phyloP scores from a whole-genome alignment of 2,888 invertebrate species.

The Cactoblastis cactorum region DNA sequence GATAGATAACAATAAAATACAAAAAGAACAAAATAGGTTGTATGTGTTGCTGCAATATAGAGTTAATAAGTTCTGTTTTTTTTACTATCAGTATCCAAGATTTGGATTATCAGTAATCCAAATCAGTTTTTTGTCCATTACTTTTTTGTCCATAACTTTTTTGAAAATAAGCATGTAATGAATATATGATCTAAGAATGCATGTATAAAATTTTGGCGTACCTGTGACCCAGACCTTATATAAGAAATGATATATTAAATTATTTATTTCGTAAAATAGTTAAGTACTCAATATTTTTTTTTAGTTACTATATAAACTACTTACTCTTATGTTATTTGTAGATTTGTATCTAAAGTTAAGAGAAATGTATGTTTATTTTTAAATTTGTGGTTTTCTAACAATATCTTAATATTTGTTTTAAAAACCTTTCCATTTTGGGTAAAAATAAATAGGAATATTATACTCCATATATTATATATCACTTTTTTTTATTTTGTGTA shows the following conservation, averaged over 20 bases:
- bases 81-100: no score
- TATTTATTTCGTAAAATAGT: not conserved
- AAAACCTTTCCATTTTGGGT: not conserved
- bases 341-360: conserved; percentile 50
- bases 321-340: conserved; percentile 58
- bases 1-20: conserved; percentile 18
- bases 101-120: no score
- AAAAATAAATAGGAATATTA: not conserved
- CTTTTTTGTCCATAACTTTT: not conserved
- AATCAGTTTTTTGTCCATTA: not conserved
- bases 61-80: not conserved
- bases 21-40: conserved; percentile 23
- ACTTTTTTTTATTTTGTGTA: no score
- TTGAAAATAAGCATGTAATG: not conserved
- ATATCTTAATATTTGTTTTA: conserved; percentile 11
- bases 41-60: conserved; percentile 13
- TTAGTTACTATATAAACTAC: conserved; percentile 47
- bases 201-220: no score
- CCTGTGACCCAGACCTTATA: not conserved
- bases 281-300: conserved; percentile 20
- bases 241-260: not conserved
- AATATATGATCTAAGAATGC: no score
- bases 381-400: conserved; percentile 1
- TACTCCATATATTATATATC: no score
- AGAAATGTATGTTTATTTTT: conserved; percentile 56